Conservation (phyloP, 1,140 invertebrate genomes). For the Hycleus cichorii region DNA sequence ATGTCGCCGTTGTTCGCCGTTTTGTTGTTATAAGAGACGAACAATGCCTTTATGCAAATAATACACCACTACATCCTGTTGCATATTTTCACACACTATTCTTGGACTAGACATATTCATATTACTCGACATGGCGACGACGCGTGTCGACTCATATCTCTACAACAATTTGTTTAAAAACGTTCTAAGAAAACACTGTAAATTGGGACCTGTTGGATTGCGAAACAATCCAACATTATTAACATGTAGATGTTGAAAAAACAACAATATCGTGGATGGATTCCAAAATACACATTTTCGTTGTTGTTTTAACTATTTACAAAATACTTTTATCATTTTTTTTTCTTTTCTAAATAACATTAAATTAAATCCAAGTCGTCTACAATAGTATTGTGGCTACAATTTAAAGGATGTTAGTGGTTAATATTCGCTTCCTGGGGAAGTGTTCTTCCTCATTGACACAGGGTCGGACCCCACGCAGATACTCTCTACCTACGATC, state of each 20-base stretch:
- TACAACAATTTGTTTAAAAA: background rate
- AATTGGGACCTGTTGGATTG: background rate
- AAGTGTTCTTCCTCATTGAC: conserved; percentile 32
- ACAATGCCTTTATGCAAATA: conserved; percentile 22
- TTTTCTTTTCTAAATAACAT: too few relatives aligned
- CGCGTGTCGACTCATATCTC: too few relatives aligned
- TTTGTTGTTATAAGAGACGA: conserved; percentile 10
- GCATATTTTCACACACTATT: conserved; percentile 20
- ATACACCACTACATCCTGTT: conserved; percentile 18
- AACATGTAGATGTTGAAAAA: too few relatives aligned
- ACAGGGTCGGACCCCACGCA: conserved; percentile 17
- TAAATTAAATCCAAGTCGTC: too few relatives aligned
- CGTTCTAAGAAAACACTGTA: conserved; percentile 2
- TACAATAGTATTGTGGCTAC: background rate
- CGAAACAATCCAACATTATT: too few relatives aligned
- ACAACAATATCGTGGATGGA: too few relatives aligned
- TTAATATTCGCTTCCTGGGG: conserved; percentile 30
- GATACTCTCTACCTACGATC: conserved; percentile 12
- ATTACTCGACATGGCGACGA: background rate
- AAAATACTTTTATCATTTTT: too few relatives aligned
- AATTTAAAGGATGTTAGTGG: conserved; percentile 24
- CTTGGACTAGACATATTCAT: conserved; percentile 13
- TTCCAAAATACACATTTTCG: too few relatives aligned
- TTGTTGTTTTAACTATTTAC: too few relatives aligned
- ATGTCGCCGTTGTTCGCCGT: too few relatives aligned